phyloP scores from a whole-genome alignment of 2,888 invertebrate genomes.

The Tipula vernalis region DNA sequence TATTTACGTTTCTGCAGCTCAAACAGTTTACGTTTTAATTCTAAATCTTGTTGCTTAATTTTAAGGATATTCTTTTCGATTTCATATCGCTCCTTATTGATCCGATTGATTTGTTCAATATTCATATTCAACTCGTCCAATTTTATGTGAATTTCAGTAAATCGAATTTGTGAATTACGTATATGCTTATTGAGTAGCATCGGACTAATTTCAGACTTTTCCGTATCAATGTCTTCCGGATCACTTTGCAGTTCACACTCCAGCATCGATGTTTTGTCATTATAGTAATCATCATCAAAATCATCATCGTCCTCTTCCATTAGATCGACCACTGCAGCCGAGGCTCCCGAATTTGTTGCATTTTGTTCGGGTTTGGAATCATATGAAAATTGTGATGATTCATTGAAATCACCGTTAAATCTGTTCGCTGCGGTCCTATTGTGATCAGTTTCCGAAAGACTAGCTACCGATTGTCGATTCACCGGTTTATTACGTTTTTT shows the following conservation, averaged over 20 bases:
- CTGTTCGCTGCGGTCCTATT: not conserved
- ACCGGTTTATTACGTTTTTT: not conserved
- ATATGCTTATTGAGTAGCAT: not conserved
- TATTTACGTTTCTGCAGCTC: not conserved
- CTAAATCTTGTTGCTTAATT: not conserved
- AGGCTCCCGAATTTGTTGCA: not conserved
- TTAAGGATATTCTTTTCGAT: not conserved
- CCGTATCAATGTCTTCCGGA: not conserved
- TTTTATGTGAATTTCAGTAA: not conserved
- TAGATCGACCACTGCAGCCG: not conserved
- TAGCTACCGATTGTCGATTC: not conserved
- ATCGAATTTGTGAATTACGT: not conserved
- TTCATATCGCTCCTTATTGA: not conserved
- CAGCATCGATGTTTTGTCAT: not conserved
- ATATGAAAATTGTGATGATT: not conserved
- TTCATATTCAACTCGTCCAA: not conserved
- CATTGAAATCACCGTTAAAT: not conserved
- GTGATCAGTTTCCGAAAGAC: not conserved
- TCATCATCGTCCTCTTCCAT: not conserved
- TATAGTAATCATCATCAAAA: not conserved
- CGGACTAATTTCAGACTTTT: not conserved
- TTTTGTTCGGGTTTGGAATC: not conserved
- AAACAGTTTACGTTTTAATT: not conserved
- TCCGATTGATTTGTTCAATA: not conserved
- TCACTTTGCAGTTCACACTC: not conserved